Percentiles rank a stretch among this genome's conserved stretches.
Conservation (phyloP, 1,140 invertebrate genomes). For the Leptonema lineaticorne region DNA sequence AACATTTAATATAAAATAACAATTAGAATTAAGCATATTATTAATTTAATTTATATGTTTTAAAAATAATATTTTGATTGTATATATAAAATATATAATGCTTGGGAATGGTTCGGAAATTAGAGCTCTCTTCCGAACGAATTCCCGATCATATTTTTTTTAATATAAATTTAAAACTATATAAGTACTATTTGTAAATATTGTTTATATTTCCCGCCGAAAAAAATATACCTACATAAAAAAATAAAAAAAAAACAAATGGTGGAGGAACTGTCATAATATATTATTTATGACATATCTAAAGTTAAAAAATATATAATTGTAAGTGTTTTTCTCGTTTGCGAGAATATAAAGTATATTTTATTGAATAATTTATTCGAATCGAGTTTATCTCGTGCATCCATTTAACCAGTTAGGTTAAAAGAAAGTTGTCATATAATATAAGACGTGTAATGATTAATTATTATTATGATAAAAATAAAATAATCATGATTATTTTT, state of each 20-base stretch:
- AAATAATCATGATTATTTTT: constrained; percentile 8
- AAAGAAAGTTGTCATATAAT: too few species aligned
- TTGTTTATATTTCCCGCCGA: constrained; percentile 24
- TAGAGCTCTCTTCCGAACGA: constrained; percentile 39
- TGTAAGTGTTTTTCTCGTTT: constrained; percentile 1
- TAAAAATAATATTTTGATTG: constrained; percentile 29
- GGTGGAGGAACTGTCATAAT: constrained; percentile 24
- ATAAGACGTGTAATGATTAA: too few species aligned
- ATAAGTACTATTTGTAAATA: neutral
- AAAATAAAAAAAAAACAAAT: neutral
- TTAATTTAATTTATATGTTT: neutral
- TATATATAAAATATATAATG: constrained; percentile 26
- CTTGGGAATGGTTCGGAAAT: constrained; percentile 39
- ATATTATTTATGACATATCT: constrained; percentile 21
- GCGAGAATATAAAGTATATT: constrained; percentile 19
- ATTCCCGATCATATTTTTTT: constrained; percentile 28
- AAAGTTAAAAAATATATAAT: neutral
- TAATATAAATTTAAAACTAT: too few species aligned
- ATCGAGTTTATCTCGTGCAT: neutral
- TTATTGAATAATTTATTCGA: constrained; percentile 17
- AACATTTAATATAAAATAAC: neutral
- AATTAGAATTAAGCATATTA: neutral
- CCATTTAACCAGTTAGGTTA: constrained; percentile 7
- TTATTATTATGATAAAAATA: neutral
- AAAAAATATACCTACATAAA: neutral